A percentile compares a stretch with the other conserved stretches of the same genome.
These are phyloP conservation scores for Anguilla marmorata DNA, from an alignment of 2,797 vertebrate species.

Conservation along the genomic window DNA sequence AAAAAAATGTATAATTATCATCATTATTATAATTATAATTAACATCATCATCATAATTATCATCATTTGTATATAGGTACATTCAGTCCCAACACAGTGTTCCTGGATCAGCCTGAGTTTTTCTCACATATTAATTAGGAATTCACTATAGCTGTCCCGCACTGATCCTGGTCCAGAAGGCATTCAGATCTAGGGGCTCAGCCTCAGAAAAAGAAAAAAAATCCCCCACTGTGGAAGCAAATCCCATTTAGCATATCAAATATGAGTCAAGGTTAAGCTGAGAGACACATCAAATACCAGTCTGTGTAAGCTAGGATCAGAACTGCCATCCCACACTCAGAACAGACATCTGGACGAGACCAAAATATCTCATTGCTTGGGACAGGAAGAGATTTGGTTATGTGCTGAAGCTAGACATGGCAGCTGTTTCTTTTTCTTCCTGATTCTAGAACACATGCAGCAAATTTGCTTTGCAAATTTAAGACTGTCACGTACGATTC, in stretches of 20 bases:
- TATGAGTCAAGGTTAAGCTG: neutral
- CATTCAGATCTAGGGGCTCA: neutral
- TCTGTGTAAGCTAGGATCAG: neutral
- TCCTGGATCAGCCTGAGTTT: neutral
- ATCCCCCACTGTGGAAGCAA: neutral
- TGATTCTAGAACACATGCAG: too few species aligned
- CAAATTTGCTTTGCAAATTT: constrained; percentile 14
- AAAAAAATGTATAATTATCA: neutral
- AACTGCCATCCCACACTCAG: neutral
- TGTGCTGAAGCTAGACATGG: neutral
- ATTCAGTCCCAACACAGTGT: neutral
- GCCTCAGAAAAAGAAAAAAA: neutral
- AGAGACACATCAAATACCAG: neutral
- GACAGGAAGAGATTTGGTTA: neutral
- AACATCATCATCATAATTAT: neutral
- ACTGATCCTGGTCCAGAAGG: neutral
- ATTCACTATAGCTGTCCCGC: too few species aligned
- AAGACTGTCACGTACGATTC: neutral
- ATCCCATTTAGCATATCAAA: constrained; percentile 15
- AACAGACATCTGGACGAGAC: neutral
- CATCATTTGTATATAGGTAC: neutral
- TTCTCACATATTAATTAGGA: neutral
- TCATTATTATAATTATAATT: neutral
- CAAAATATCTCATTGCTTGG: neutral
- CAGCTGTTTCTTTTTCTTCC: neutral